Evolutionary conservation across 2,113 vertebrate species (phyloP).

Genomic region (Ictalurus punctatus): DNA sequence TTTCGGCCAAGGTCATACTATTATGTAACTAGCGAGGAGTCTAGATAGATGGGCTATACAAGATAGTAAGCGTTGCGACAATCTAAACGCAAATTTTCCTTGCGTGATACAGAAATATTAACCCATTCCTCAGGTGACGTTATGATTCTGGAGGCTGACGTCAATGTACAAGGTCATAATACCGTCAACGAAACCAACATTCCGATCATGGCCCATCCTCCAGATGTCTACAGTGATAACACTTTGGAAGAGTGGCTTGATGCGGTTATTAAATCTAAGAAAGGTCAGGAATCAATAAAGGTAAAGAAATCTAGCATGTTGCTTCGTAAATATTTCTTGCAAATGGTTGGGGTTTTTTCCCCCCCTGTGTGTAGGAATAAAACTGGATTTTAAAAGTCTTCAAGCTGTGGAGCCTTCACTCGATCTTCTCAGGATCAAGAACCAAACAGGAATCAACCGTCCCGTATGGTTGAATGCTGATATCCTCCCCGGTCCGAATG

Average conservation of each 20-base stretch:
- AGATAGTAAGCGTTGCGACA: not conserved
- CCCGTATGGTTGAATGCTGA: conserved; percentile 79
- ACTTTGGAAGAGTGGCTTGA: conserved; percentile 80
- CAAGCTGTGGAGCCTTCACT: conserved; percentile 69
- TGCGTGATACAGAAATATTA: not conserved
- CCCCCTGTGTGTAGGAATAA: conserved; percentile 67
- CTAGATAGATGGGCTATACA: not conserved
- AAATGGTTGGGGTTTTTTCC: not conserved
- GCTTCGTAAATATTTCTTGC: not conserved
- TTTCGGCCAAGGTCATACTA: not conserved
- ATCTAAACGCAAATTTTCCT: not conserved
- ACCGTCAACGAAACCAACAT: conserved; percentile 71
- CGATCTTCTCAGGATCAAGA: conserved; percentile 64
- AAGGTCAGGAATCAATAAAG: conserved; percentile 66
- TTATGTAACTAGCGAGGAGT: not conserved
- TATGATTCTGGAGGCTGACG: conserved; percentile 81
- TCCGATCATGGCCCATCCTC: conserved; percentile 86
- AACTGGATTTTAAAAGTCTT: conserved; percentile 80
- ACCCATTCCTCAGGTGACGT: conserved; percentile 60
- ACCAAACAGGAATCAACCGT: conserved; percentile 62
- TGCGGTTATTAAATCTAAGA: conserved; percentile 72
- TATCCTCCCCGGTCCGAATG: conserved; percentile 77
- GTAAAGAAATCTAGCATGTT: not conserved
- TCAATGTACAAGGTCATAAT: conserved; percentile 73
- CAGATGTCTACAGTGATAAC: conserved; percentile 78